Percentiles rank a stretch among this genome's conserved stretches.
Evolutionary conservation across 2,113 vertebrate genomes (phyloP).

Genomic region (Aegotheles bennettii): DNA sequence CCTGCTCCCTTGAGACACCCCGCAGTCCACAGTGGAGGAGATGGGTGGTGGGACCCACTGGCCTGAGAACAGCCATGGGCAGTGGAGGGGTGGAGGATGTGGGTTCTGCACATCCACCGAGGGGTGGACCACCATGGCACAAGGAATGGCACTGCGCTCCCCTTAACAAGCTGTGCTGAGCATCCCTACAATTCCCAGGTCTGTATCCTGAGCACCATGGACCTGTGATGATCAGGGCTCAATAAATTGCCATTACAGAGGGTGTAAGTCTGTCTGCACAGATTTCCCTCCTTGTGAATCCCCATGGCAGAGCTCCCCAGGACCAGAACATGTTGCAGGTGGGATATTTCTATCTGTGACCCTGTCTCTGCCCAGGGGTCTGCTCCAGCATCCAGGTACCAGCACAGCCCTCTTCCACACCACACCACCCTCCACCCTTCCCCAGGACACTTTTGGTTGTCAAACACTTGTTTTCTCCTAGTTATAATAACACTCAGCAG

Average conservation of each 20-base stretch:
- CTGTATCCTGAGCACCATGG: not conserved
- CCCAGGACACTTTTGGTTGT: not conserved
- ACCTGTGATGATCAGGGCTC: not conserved
- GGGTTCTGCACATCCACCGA: not conserved
- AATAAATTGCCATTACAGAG: not conserved
- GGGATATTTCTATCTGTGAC: not conserved
- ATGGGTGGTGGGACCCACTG: not conserved
- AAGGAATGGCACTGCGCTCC: not conserved
- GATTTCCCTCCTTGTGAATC: not conserved
- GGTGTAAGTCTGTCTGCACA: not conserved
- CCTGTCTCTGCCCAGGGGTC: not conserved
- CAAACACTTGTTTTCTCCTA: not conserved
- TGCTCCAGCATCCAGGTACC: not conserved
- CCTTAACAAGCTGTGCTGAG: not conserved
- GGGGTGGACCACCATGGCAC: accelerated
- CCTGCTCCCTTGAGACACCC: not conserved
- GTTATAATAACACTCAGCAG: conserved; percentile 31
- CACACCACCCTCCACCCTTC: accelerated
- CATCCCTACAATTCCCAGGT: not conserved
- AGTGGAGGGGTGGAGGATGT: not conserved
- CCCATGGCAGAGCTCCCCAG: not conserved
- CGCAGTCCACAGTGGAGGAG: accelerated
- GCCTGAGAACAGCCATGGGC: not conserved
- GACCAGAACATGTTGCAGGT: not conserved
- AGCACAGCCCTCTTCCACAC: not conserved